Percentiles rank a stretch among this genome's conserved stretches.
Conservation (phyloP, 2,113 vertebrate species). For the Tragulus kanchil region DNA sequence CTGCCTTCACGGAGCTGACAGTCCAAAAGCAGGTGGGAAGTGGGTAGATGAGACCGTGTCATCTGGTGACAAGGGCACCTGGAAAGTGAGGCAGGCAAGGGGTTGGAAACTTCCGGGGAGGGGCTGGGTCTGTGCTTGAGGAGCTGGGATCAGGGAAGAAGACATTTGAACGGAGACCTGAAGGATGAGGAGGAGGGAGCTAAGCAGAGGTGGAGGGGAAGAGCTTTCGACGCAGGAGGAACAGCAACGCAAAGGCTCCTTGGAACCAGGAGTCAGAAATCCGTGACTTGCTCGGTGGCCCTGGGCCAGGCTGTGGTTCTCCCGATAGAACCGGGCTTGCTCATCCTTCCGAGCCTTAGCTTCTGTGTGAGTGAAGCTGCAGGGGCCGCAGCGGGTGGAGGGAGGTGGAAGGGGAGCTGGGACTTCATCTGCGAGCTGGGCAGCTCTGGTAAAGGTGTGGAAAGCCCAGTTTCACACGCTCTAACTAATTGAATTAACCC, state of each 20-base stretch:
- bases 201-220: neutral
- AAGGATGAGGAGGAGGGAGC: neutral
- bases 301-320: rapidly evolving
- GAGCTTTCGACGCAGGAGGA: neutral
- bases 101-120: neutral
- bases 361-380: neutral
- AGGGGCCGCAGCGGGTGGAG: neutral
- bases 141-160: neutral
- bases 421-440: neutral
- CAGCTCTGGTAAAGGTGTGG: neutral
- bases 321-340: neutral
- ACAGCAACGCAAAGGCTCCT: neutral
- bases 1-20: neutral
- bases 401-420: neutral
- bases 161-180: neutral
- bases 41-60: no score
- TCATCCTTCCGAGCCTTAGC: neutral
- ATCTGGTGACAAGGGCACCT: rapidly evolving
- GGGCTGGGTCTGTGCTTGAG: neutral
- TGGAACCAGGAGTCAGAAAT: neutral
- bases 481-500: neutral
- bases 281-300: neutral
- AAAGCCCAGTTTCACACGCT: neutral
- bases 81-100: neutral
- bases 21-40: no score